phyloP scores from a whole-genome alignment of 2,888 invertebrate species.

The Beris morrisii region DNA sequence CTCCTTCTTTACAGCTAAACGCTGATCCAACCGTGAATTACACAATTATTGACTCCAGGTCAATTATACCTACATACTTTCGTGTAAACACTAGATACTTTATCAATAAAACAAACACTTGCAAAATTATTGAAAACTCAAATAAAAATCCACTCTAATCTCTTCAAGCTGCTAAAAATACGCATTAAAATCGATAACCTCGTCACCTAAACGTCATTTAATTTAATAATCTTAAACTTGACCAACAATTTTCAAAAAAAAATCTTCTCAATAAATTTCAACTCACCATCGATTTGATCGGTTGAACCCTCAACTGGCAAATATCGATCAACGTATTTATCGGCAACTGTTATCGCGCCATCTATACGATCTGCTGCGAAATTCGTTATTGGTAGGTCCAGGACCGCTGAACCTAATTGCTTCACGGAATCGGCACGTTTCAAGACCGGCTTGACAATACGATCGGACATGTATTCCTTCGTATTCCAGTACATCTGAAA shows the following conservation, averaged over 20 bases:
- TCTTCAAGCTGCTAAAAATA: conserved; percentile 13
- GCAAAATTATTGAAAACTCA: no score
- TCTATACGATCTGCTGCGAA: conserved; percentile 76
- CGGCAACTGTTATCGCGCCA: conserved; percentile 74
- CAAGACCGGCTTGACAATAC: conserved; percentile 68
- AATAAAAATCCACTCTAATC: not conserved
- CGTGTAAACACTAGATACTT: no score
- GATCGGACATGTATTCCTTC: conserved; percentile 71
- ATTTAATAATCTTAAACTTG: conserved; percentile 11
- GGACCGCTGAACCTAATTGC: conserved; percentile 69
- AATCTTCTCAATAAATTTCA: not conserved
- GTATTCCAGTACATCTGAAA: conserved; percentile 77
- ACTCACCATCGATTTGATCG: conserved; percentile 67
- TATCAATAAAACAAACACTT: no score
- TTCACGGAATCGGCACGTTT: conserved; percentile 83
- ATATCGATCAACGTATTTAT: conserved; percentile 80
- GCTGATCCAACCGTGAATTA: no score
- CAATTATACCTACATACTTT: no score
- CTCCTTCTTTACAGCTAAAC: no score
- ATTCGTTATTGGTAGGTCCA: conserved; percentile 70
- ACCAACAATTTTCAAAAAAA: not conserved
- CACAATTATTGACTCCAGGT: no score
- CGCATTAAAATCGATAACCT: conserved; percentile 16
- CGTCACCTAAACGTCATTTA: not conserved
- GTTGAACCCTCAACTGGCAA: conserved; percentile 65